Evolutionary conservation across 2,888 invertebrate genomes (phyloP), one percentile per base, ranked within the genome.

Genomic region (Pyrgus malvae): DNA sequence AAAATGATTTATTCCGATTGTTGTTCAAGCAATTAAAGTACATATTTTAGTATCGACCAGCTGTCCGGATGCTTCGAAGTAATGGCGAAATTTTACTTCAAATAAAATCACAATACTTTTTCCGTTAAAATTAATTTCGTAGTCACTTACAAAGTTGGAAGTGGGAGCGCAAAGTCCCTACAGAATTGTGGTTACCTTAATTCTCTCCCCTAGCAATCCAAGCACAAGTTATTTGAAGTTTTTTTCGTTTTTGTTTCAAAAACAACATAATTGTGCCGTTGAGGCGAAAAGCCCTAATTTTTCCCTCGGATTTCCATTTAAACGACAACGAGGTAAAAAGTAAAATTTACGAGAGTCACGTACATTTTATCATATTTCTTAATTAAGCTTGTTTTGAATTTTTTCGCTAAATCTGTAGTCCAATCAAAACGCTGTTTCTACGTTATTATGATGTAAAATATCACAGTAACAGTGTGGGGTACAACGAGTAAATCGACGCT

Each of bases 271-370:
- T 78, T 79, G 70, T 76, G 72, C 70, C 72, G 74, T 74, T 70
- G 68, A 69, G 68, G 73, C 70, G 63, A 74, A 76, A 74, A 67
- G 64, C 72, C 71, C 72, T 72, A 75, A 76, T 76, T 77, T 74
- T 70, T 70, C 69, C 72, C 69, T 68, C 74, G 67, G 72, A 65
- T 70, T 69, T 75, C 72, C 72, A 69, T 74, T 72, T 74, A 75
- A 74, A 75, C 74, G 76, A 76, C 74, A 75, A 74, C 69, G 67
- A 76, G 74, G 73, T 76, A 74, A 78, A 80, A 79, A 76, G 66
- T 72, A 68, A 69, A 74, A 78, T 76, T 77, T 72, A 75, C 72
- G 71, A 68, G 67, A 68, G 72, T 69, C 81, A 84, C 80, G 81
- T 77, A 73, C 72, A 70, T 71, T 74, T 76, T 75, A 75, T 73